Evolutionary conservation across 1,140 invertebrate genomes (phyloP), one percentile per base, ranked within the genome.

Genomic region (Leptinotarsa lineolata): DNA sequence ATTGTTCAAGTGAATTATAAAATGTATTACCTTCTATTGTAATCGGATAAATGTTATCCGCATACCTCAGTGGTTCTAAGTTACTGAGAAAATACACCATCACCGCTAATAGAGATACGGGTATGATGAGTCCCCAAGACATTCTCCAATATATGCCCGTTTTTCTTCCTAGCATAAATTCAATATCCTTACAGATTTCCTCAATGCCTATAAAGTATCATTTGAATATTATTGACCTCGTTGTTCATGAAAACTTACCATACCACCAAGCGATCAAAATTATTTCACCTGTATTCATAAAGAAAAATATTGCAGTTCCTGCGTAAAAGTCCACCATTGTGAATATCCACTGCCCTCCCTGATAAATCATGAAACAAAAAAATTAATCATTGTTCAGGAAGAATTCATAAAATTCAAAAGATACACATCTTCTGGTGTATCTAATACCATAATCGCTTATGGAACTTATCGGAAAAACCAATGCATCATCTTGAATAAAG

Each of bases 341-440:
- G 44, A 97, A 86, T 22, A 97, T 89, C 80, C 92, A 95, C 80
- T 94, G 93, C 0, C 95, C 95, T 70, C 94, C 95, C 94, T 96
- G 79, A 20, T 84, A 86, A 82, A 75, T 72, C 64, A 2, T 46
- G 68, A 68, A 70, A 21, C 13, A 24, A 20, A 65, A 44, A 12
- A 12, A 20, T 44, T 18, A 60, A 1, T 15, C 18, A 11, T 20
- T 12, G 3, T 20, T n/a, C 16, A 8, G 54, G 1, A 20, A 4
- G 54, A 58, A 13, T n/a, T 24, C 6, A 24, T 24, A 5, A 24
- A 1, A 24, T 24, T 24, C 24, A 24, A 24, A 24, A 24, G 5
- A 24, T 24, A 24, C 24, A 39, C 30, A 39, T 39, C 30, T 39
- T 39, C 11, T 11, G 30, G 8, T 0, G 2, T 39, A 39, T 39